These are phyloP conservation scores for Hirtodrosophila histrioides DNA, from an alignment of 2,888 invertebrate species.

Conservation along the genomic window DNA sequence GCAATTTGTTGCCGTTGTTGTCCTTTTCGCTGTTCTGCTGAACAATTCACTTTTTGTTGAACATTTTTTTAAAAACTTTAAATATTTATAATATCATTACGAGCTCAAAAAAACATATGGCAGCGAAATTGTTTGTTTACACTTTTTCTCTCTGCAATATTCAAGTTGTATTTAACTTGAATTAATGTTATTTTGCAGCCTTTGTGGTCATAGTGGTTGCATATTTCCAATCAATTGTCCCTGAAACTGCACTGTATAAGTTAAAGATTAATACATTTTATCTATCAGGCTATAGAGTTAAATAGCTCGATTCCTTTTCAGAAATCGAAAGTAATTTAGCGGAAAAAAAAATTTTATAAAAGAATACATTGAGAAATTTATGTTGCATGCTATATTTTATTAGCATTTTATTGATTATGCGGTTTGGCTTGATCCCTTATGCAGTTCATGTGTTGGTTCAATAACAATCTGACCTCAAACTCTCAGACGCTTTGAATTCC, in stretches of 20 bases:
- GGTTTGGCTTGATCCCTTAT: too few relatives aligned
- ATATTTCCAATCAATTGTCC: conserved; percentile 13
- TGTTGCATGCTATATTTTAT: too few relatives aligned
- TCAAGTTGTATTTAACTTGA: conserved; percentile 37
- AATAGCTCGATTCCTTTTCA: too few relatives aligned
- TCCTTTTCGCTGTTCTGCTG: conserved; percentile 16
- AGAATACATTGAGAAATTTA: too few relatives aligned
- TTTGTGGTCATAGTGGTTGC: conserved; percentile 42
- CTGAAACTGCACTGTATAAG: not conserved
- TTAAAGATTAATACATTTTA: not conserved
- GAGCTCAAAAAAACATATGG: conserved; percentile 17
- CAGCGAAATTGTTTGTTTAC: conserved; percentile 11
- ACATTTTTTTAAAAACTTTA: conserved; percentile 25
- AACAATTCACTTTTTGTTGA: conserved; percentile 9
- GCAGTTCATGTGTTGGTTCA: too few relatives aligned
- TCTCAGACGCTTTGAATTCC: too few relatives aligned
- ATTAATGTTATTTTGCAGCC: conserved; percentile 45
- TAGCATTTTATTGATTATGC: too few relatives aligned
- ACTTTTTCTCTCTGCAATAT: not conserved
- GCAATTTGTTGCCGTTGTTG: conserved; percentile 11
- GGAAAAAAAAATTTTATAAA: too few relatives aligned
- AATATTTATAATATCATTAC: conserved; percentile 43
- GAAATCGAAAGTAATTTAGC: too few relatives aligned
- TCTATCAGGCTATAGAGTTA: too few relatives aligned
- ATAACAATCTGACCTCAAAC: too few relatives aligned